Evolutionary conservation across 2,797 vertebrate genomes (phyloP).

Genomic region (Coendou prehensilis): DNA sequence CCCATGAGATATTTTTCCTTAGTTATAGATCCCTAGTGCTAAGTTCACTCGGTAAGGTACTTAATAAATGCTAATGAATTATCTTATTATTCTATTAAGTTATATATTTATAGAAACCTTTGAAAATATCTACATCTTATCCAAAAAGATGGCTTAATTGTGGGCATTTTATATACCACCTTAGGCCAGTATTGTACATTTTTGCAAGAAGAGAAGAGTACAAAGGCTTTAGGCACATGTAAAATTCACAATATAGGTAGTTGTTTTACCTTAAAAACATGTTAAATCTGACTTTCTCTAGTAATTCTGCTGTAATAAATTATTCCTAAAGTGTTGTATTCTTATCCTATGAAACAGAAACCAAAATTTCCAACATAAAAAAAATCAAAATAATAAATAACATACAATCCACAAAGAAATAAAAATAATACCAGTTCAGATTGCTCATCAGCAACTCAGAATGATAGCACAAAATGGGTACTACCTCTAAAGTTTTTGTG

Average conservation of each 20-base stretch:
- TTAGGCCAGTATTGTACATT: neutral
- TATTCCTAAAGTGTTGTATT: conserved; percentile 16
- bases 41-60: neutral
- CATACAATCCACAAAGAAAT: neutral
- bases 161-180: neutral
- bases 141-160: neutral
- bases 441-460: neutral
- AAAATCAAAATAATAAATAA: neutral
- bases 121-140: neutral
- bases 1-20: neutral
- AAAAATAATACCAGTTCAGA: neutral
- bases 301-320: neutral
- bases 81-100: neutral
- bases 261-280: neutral
- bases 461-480: neutral
- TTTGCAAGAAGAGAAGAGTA: neutral
- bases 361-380: neutral
- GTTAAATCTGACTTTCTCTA: neutral
- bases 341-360: conserved; percentile 14
- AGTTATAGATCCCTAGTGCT: neutral
- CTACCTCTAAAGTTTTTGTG: neutral
- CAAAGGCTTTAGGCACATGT: neutral
- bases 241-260: neutral
- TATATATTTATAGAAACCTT: neutral
- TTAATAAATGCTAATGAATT: neutral